Percentiles rank a stretch among this genome's conserved stretches.
Conservation (phyloP, 2,113 vertebrate species). For the Empidonax alnorum region DNA sequence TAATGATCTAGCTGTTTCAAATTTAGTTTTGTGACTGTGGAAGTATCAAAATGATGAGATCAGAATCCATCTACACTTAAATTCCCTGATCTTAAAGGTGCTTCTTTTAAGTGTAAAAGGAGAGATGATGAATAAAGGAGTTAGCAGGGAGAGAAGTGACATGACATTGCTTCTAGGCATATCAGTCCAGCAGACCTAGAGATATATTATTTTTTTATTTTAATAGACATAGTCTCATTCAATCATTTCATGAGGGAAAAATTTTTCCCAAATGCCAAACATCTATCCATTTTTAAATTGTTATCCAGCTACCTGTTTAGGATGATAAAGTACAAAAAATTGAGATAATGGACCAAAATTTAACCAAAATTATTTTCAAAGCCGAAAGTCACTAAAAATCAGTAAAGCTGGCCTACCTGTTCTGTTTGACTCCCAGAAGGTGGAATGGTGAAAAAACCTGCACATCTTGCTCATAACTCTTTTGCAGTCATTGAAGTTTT, state of each 20-base stretch:
- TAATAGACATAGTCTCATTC: background rate
- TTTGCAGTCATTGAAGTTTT: background rate
- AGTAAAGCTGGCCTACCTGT: background rate
- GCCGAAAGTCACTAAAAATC: background rate
- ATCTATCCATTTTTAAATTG: background rate
- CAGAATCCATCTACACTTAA: background rate
- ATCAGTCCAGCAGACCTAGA: background rate
- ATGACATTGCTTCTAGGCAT: background rate
- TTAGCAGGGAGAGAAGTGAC: background rate
- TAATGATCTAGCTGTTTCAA: background rate
- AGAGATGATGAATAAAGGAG: background rate
- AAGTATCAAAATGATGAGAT: background rate
- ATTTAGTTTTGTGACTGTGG: background rate
- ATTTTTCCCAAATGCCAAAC: background rate
- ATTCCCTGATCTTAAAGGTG: constrained; percentile 8
- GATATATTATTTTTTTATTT: background rate
- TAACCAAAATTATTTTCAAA: background rate
- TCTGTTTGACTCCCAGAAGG: background rate
- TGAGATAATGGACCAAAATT: background rate
- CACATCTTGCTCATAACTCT: background rate
- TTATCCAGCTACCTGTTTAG: background rate
- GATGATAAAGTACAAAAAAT: background rate
- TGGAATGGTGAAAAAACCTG: background rate
- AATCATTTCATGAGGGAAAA: background rate
- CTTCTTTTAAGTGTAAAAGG: background rate